Evolutionary conservation across 2,113 vertebrate genomes (phyloP).

Genomic region (Grammomys dolichurus): DNA sequence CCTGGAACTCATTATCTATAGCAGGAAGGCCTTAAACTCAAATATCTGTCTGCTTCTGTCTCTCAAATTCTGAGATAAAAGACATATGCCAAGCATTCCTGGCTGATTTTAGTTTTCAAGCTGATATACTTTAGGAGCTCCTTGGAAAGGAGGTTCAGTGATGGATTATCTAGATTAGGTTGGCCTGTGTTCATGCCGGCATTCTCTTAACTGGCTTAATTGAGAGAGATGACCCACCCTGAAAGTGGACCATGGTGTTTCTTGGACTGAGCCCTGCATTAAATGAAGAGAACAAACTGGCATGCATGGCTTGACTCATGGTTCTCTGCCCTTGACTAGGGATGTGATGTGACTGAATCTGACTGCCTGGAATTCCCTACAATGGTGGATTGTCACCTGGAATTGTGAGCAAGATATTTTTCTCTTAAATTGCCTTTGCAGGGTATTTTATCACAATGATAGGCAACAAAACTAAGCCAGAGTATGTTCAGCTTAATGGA

Average conservation of each 20-base stretch:
- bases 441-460: not conserved
- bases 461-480: not conserved
- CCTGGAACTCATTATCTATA: not conserved
- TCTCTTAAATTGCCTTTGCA: not conserved
- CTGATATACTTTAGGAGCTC: not conserved
- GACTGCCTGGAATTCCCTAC: not conserved
- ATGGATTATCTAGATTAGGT: not conserved
- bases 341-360: no score
- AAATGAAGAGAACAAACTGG: not conserved
- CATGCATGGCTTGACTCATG: not conserved
- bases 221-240: not conserved
- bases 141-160: not conserved
- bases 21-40: not conserved
- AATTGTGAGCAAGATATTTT: not conserved
- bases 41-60: not conserved
- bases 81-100: not conserved
- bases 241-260: not conserved
- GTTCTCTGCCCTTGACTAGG: not conserved
- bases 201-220: not conserved
- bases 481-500: not conserved
- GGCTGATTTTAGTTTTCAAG: not conserved
- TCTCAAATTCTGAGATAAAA: not conserved
- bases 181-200: not conserved
- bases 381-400: not conserved
- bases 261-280: not conserved